Evolutionary conservation across 1,140 invertebrate genomes (phyloP).

Genomic region (Bombus superbus): DNA sequence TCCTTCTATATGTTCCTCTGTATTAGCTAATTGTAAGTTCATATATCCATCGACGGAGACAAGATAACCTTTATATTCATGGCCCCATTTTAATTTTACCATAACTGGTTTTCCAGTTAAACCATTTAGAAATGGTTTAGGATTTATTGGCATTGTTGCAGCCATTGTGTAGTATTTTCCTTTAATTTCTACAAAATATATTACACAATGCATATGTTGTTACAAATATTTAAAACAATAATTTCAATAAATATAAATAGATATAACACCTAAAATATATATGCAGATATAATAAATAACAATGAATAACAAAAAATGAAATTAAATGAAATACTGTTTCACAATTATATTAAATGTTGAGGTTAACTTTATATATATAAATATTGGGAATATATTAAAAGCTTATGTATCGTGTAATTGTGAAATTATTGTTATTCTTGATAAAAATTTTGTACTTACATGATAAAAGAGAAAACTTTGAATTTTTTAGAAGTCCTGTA

Average conservation of each 20-base stretch:
- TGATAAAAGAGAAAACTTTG: neutral
- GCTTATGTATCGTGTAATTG: neutral
- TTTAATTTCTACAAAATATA: conserved; percentile 23
- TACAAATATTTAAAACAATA: neutral
- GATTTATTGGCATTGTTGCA: conserved; percentile 97
- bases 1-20: conserved; percentile 99
- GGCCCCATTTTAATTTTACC: conserved; percentile 99
- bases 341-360: neutral
- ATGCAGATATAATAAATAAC: neutral
- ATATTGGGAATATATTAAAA: neutral
- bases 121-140: conserved; percentile 99
- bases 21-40: conserved; percentile 99
- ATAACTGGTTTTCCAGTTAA: conserved; percentile 98
- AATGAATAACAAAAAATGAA: neutral
- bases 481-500: neutral
- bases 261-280: neutral
- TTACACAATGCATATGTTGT: neutral
- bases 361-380: conserved; percentile 13
- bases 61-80: conserved; percentile 99
- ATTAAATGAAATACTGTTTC: neutral
- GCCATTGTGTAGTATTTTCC: conserved; percentile 82
- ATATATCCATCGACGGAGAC: conserved; percentile 99
- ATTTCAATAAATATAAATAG: neutral
- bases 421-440: neutral
- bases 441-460: conserved; percentile 42